Evolutionary conservation across 30 jellyfish, hydroid and myxozoan genomes (phyloP).

Genomic region (Aurelia aurita complex sp. Pacific): DNA sequence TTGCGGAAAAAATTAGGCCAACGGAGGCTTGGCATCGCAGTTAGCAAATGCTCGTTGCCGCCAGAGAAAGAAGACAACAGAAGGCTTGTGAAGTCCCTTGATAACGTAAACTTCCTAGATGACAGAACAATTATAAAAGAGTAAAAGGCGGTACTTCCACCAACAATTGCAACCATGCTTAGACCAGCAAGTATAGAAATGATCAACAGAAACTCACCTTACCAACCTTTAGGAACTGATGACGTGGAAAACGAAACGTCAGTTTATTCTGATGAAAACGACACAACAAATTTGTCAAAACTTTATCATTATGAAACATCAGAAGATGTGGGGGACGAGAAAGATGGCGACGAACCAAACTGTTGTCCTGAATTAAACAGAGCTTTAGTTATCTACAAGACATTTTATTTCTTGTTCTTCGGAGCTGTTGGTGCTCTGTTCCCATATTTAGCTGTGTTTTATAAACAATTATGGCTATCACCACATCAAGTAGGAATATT

Average conservation of each 20-base stretch:
- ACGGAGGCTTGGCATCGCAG: no score
- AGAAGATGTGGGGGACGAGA: slow-evolving; percentile 38
- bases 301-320: slow-evolving; percentile 58
- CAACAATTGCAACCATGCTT: slow-evolving; percentile 7
- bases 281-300: slow-evolving; percentile 31
- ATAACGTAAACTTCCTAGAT: not conserved
- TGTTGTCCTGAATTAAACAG: slow-evolving; percentile 74
- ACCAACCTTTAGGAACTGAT: not conserved
- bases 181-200: slow-evolving; percentile 6
- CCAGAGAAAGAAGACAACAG: no score
- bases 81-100: no score
- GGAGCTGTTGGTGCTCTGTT: slow-evolving; percentile 98
- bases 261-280: slow-evolving; percentile 35
- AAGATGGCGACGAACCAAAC: not conserved
- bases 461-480: slow-evolving; percentile 91
- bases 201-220: not conserved
- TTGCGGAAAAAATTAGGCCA: not conserved
- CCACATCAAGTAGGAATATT: slow-evolving; percentile 98
- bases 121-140: not conserved
- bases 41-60: no score
- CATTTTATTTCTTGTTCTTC: slow-evolving; percentile 83
- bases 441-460: slow-evolving; percentile 95
- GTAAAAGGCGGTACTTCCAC: not conserved
- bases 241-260: slow-evolving; percentile 24
- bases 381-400: slow-evolving; percentile 68